Base-by-base conservation (phyloP, 2,888 invertebrate species). In the Diploptera punctata region DNA sequence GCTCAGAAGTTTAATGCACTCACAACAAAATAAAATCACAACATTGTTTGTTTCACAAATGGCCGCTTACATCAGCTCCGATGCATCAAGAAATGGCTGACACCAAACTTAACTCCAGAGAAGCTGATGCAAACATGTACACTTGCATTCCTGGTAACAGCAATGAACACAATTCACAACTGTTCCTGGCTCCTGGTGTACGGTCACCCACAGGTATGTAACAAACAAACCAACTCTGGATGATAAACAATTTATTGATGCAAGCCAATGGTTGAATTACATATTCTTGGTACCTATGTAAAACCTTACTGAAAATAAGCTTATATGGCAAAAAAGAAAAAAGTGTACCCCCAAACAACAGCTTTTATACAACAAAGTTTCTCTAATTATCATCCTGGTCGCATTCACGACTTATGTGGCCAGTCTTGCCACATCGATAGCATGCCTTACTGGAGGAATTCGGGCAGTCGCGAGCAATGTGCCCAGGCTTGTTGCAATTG, bases 381-480 rank as follows among this genome's bases (percentile, higher is more conserved):
- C 65, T 65, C 65, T 65, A 65, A 65, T 65, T 65, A 65, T 65
- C 65, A 65, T 90, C 89, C 84, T 93, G 92, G 81, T 92, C 92
- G 87, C 94, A 95, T 83, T 95, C 95, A 82, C 94, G 93, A 85
- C 93, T 93, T 88, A 95, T 91, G 87, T 95, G 94, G 77, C 94
- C 94, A 77, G 92, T 89, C 85, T 96, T 93, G 86, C 95, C 93
- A 87, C 97, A 97, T 82, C 92, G 91, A 86, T 95, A 97, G 88
- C 97, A 97, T 79, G 93, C 93, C 87, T 94, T 94, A 81, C 83
- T 85, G 70, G 81, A 43, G 10, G 69, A 73, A 67, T 71, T 72
- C 31, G 88, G 86, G 78, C 89, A 89, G 76, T 89, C 88, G 71
- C 88, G 85, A 75, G 88, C 87, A 76, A 89, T 85, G 89, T 93